Evolutionary conservation across 2,797 vertebrate species (phyloP).

Genomic region (Falco peregrinus): DNA sequence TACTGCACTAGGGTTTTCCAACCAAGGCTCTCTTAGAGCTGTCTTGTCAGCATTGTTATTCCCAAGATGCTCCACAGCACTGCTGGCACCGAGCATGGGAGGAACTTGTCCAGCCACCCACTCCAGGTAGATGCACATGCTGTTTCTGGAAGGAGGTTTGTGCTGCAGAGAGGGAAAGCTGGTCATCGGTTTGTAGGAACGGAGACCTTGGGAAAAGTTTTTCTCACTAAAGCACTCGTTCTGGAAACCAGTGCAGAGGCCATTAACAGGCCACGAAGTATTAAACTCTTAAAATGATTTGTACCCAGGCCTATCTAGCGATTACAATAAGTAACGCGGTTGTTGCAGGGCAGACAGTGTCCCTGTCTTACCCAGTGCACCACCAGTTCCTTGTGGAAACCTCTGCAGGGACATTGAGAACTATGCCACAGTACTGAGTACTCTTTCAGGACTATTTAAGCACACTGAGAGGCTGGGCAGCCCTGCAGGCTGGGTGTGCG

Average conservation of each 20-base stretch:
- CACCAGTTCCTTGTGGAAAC: background rate
- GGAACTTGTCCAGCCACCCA: background rate
- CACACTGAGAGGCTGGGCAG: background rate
- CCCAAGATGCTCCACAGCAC: background rate
- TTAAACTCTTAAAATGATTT: background rate
- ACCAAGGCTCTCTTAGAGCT: background rate
- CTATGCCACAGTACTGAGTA: background rate
- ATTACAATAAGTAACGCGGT: background rate
- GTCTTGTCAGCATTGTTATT: background rate
- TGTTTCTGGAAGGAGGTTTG: background rate
- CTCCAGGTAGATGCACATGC: rapidly evolving
- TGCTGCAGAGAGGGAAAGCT: background rate
- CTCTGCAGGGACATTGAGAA: background rate
- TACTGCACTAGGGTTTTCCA: background rate
- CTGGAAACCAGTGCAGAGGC: background rate
- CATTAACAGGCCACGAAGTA: background rate
- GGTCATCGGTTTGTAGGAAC: background rate
- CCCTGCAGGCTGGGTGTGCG: background rate
- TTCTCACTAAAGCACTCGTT: background rate
- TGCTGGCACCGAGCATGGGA: background rate
- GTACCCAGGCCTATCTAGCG: background rate
- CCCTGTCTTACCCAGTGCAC: background rate
- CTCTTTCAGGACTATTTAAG: background rate
- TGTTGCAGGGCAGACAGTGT: background rate
- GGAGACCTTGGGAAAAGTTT: background rate